Percentiles rank a stretch among this genome's conserved stretches.
These are phyloP conservation scores for Mus pahari DNA, from an alignment of 2,113 vertebrate species.

Conservation along the genomic window DNA sequence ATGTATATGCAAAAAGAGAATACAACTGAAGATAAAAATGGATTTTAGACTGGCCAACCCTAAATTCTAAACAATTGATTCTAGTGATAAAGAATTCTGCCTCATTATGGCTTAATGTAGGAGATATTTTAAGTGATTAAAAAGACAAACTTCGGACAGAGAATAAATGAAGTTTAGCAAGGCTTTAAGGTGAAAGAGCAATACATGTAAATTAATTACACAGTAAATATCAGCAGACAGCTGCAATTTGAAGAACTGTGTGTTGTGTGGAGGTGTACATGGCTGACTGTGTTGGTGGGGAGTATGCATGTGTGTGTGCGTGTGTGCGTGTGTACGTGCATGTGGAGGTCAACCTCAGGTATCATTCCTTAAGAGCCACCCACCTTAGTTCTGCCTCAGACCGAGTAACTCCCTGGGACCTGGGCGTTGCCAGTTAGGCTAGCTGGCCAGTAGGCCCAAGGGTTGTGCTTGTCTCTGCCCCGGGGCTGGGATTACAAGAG, in stretches of 20 bases:
- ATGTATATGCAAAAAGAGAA: slow-evolving; percentile 15
- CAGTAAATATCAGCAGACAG: not conserved
- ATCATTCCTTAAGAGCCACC: not conserved
- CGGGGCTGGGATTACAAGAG: not conserved
- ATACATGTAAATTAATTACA: not conserved
- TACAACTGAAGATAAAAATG: not conserved
- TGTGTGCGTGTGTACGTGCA: not conserved
- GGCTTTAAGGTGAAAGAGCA: not conserved
- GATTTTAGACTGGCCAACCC: slow-evolving; percentile 27
- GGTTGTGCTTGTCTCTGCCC: not conserved
- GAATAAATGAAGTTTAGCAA: slow-evolving; percentile 44
- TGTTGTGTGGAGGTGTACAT: not conserved
- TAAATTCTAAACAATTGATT: slow-evolving; percentile 6
- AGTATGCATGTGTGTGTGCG: not conserved
- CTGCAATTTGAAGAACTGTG: not conserved
- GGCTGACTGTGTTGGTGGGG: not conserved
- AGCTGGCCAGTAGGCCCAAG: too few relatives aligned
- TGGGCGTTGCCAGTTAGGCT: not conserved
- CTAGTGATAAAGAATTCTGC: not conserved
- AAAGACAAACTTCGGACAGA: slow-evolving; percentile 33
- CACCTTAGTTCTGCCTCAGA: too few relatives aligned
- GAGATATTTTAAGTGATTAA: slow-evolving; percentile 26
- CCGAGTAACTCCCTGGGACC: not conserved
- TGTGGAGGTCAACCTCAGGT: not conserved
- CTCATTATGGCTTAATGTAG: not conserved